Evolutionary conservation across 2,888 invertebrate species (phyloP), one percentile per base, ranked within the genome.

Genomic region (Ferdinandea cuprea): DNA sequence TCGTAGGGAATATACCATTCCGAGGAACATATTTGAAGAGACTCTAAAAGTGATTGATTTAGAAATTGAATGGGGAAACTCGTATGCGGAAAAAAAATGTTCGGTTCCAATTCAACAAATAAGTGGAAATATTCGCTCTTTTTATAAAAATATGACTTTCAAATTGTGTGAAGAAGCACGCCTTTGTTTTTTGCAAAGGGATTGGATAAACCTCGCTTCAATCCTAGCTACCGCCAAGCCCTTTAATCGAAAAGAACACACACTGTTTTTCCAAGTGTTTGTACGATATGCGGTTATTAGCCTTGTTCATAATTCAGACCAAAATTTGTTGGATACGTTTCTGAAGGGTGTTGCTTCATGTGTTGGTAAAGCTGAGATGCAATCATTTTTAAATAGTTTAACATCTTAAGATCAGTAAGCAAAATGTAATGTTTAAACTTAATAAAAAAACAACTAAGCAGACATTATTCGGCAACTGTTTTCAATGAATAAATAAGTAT

Each of bases 91-190:
- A 46, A 9, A 35, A 8, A 46, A 13, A 5, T 81, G 81, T n/a
- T 81, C 77, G 0, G n/a, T 61, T 28, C 17, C 19, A 35, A 9
- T 81, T 25, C 65, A 77, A 0, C 21, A 59, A 9, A 61, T 77
- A 2, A 65, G 30, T 7, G 3, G 46, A n/a, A 25, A 21, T n/a
- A 40, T 25, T 13, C 71, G 77, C 6, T 32, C 58, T n/a, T 50
- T 30, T 11, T 76, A 52, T 8, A 56, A 8, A 21, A 21, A 5
- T 4, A 8, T 15, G 8, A 13, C 15, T 1, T 35, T 17, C 0
- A 76, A 59, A 21, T 17, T 77, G 2, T 13, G 77, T 1, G 81
- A 77, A 11, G 71, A 81, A 35, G 81, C 81, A 4, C 44, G 81
- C 3, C 11, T 81, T 0, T 71, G 81, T 56, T 0, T 66, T 0